A percentile compares a stretch with the other conserved stretches of the same genome.
Conservation (phyloP, 2,113 vertebrate genomes). For the Chionodraco myersi region DNA sequence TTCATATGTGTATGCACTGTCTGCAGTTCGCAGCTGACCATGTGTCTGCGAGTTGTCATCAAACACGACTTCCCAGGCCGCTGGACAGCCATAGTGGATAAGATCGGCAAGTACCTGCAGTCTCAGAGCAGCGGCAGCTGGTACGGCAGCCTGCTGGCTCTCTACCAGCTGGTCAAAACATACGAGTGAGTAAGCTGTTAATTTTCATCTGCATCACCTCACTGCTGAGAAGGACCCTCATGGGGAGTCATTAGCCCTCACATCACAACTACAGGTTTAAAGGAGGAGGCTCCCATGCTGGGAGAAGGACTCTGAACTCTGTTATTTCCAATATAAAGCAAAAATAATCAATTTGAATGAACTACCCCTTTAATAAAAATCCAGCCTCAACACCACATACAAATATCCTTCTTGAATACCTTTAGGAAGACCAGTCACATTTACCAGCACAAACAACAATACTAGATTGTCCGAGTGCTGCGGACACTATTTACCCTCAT, state of each 20-base stretch:
- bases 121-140: slow-evolving; percentile 93
- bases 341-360: too few species aligned
- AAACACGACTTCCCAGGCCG: slow-evolving; percentile 97
- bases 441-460: too few species aligned
- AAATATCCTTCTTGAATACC: too few species aligned
- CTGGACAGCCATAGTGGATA: slow-evolving; percentile 95
- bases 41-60: slow-evolving; percentile 95
- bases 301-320: neutral
- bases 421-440: too few species aligned
- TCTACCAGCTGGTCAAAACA: slow-evolving; percentile 97
- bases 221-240: too few species aligned
- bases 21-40: slow-evolving; percentile 91
- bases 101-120: slow-evolving; percentile 91
- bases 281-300: neutral
- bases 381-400: too few species aligned
- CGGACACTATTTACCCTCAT: too few species aligned
- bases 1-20: neutral
- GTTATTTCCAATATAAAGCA: neutral
- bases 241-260: neutral
- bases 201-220: too few species aligned
- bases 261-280: neutral
- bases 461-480: too few species aligned
- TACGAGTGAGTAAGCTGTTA: slow-evolving; percentile 91
- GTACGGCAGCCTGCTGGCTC: slow-evolving; percentile 94
- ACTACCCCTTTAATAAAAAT: too few species aligned